Base-by-base conservation (phyloP, 2,888 invertebrate species). In the Empis stercorea region DNA sequence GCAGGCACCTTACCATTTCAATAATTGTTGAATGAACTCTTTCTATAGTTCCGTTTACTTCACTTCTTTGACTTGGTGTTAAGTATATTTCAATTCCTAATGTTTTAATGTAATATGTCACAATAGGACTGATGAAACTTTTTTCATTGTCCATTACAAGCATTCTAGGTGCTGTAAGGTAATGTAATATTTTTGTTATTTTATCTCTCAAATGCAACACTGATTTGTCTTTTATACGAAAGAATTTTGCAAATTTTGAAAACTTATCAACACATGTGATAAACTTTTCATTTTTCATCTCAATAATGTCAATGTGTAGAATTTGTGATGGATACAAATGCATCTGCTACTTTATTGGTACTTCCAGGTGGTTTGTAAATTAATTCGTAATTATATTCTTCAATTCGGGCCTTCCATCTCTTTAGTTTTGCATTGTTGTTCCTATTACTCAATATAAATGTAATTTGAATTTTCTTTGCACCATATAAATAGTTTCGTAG, bases 331-430 rank as follows among this genome's bases (percentile, higher is more conserved):
- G 54, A 32, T 47, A 49, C 40, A 54, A n/a, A n/a, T n/a, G 51
- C 52, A 15, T 49, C 48, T 11, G 52, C 50, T 14, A 39, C 39
- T 16, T 32, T 10, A n/a, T 45, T 46, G 1, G 45, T 23, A 2
- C 41, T 23, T 23, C 32, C 43, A 4, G 43, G 37, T 10, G 43
- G 37, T 10, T 38, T n/a, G 13, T 47, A 47, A 20, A 43, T 30
- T 15, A 54, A 11, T 38, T 52, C 46, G 11, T 48, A 52, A 27
- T 52, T 51, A 14, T 50, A 54, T 36, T 55, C 53, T 30, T 53
- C 49, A 2, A 54, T 43, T 9, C 48, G 30, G 2, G 49, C 43
- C 39, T 49, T 52, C 51, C 52, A 54, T 30, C 51, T 17, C 40
- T 51, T 54, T 13, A 51, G 20, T 17, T 52, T 51, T 1, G 53